Conservation (phyloP, 2,797 vertebrate species). For the Calcarius lapponicus region DNA sequence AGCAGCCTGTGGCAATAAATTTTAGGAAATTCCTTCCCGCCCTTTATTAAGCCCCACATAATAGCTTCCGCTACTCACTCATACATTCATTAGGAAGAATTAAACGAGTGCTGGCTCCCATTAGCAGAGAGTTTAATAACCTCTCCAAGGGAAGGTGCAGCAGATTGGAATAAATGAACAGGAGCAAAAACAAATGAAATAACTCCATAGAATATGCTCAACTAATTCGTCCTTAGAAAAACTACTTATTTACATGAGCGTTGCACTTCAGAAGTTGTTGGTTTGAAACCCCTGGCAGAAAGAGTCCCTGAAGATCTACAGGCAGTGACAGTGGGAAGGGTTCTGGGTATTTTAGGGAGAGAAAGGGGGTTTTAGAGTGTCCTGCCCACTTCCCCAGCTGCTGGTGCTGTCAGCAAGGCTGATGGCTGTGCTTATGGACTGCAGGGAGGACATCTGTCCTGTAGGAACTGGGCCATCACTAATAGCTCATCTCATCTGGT, state of each 20-base stretch:
- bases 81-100: conserved; percentile 63
- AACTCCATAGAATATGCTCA: conserved; percentile 42
- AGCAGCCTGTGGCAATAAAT: conserved; percentile 66
- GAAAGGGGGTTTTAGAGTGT: not conserved
- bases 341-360: not conserved
- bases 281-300: not conserved
- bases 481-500: not conserved
- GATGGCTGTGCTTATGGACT: not conserved
- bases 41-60: conserved; percentile 65
- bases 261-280: not conserved
- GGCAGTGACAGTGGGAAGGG: not conserved
- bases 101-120: conserved; percentile 60
- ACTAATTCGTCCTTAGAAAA: conserved; percentile 44
- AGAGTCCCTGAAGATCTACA: not conserved
- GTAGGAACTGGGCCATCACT: not conserved
- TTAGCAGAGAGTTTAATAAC: conserved; percentile 65
- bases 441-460: not conserved
- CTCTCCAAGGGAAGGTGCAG: conserved; percentile 61
- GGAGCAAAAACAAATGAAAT: conserved; percentile 55
- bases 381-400: not conserved
- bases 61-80: conserved; percentile 59
- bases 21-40: conserved; percentile 61
- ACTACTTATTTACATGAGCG: not conserved
- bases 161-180: conserved; percentile 65
- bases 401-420: not conserved